Conservation (phyloP, 2,113 vertebrate species). For the Lagopus leucura region DNA sequence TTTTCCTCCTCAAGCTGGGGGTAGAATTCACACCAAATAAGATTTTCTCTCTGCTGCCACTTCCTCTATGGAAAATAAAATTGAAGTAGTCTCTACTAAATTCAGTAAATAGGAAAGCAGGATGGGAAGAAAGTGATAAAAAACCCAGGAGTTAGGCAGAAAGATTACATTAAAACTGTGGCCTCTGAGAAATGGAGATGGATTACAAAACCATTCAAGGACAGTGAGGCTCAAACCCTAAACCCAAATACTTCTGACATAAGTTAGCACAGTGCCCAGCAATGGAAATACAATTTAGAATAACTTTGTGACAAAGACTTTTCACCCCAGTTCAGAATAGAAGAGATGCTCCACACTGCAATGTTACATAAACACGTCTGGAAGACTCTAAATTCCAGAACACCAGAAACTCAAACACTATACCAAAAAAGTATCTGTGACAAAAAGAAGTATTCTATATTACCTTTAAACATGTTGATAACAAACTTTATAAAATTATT, state of each 20-base stretch:
- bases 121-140: not conserved
- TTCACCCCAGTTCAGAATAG: not conserved
- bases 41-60: not conserved
- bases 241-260: not conserved
- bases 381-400: not conserved
- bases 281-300: not conserved
- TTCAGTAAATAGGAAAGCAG: not conserved
- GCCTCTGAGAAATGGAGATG: constrained; percentile 21
- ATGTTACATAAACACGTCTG: not conserved
- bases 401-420: not conserved
- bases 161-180: constrained; percentile 32
- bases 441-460: not conserved
- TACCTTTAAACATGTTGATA: not conserved
- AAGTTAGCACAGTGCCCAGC: not conserved
- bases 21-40: not conserved
- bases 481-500: not conserved
- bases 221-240: not conserved
- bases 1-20: not conserved
- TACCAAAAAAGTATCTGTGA: not conserved
- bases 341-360: not conserved
- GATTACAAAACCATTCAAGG: constrained; percentile 21
- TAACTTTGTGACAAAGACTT: not conserved
- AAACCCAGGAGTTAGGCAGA: not conserved
- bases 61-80: constrained; percentile 1
- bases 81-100: not conserved